Conservation (phyloP, 2,797 vertebrate species). For the Trematomus bernacchii region DNA sequence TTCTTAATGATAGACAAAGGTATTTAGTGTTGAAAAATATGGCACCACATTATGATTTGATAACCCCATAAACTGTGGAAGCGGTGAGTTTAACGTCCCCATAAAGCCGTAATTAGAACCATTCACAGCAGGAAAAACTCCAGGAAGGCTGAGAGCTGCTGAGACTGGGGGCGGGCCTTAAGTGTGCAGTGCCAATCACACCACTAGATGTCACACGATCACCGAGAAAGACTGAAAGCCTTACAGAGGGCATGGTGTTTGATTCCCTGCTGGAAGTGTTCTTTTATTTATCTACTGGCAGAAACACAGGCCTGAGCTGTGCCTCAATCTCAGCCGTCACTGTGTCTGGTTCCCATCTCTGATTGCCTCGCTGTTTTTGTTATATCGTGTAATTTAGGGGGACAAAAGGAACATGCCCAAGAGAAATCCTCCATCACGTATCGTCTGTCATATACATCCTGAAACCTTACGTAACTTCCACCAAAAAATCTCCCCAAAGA, state of each 20-base stretch:
- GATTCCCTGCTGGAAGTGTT: constrained; percentile 44
- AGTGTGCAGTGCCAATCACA: constrained; percentile 4
- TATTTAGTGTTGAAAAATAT: constrained; percentile 38
- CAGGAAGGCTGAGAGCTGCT: background rate
- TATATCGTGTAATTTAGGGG: constrained; percentile 16
- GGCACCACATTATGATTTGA: constrained; percentile 36
- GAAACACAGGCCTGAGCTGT: constrained; percentile 34
- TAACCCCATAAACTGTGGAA: constrained; percentile 43
- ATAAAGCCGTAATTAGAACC: constrained; percentile 53
- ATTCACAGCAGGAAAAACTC: constrained; percentile 26
- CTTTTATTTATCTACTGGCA: constrained; percentile 64
- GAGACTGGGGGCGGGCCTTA: background rate
- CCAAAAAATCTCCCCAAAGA: constrained; percentile 36
- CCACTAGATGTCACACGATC: constrained; percentile 76
- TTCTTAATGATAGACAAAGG: constrained; percentile 14
- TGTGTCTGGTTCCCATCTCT: constrained; percentile 31
- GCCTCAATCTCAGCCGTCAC: constrained; percentile 41
- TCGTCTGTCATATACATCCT: constrained; percentile 22
- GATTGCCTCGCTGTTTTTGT: constrained; percentile 18
- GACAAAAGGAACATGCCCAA: constrained; percentile 12
- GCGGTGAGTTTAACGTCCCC: constrained; percentile 25
- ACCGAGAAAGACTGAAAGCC: constrained; percentile 13
- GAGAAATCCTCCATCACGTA: constrained; percentile 14
- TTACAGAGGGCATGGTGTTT: constrained; percentile 17
- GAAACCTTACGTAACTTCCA: constrained; percentile 49